Percentiles rank a stretch among this genome's conserved stretches.
phyloP scores from a whole-genome alignment of 64 coral and sea anemone genomes.

The Montipora foliosa region DNA sequence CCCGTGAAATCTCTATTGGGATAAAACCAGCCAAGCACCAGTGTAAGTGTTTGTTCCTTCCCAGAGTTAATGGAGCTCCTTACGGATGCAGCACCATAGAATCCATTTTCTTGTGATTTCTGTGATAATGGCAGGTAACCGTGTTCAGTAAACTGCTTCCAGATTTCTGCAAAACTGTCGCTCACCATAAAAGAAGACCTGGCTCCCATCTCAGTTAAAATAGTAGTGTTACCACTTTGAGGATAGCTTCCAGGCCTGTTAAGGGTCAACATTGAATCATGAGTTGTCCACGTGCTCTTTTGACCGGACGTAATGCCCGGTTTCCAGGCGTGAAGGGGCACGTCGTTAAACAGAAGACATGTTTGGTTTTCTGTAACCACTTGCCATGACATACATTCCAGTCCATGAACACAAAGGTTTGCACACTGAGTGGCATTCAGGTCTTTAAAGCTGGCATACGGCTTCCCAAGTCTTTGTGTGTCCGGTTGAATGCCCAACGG shows the following conservation, averaged over 20 bases:
- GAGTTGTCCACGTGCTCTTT: constrained; percentile 56
- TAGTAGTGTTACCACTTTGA: constrained; percentile 78
- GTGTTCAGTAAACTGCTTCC: constrained; percentile 66
- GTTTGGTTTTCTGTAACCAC: constrained; percentile 20
- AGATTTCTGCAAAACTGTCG: constrained; percentile 71
- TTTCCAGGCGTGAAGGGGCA: constrained; percentile 79
- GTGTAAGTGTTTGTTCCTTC: constrained; percentile 64
- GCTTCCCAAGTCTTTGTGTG: constrained; percentile 71
- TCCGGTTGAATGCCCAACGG: constrained; percentile 81
- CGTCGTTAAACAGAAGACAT: constrained; percentile 78
- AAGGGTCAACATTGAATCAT: constrained; percentile 68
- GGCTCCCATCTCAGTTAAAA: constrained; percentile 20
- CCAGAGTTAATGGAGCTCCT: constrained; percentile 65
- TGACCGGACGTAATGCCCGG: constrained; percentile 68
- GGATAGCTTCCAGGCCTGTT: constrained; percentile 71
- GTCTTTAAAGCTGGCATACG: not conserved
- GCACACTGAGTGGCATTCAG: not conserved
- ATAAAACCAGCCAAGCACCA: constrained; percentile 93
- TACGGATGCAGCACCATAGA: constrained; percentile 73
- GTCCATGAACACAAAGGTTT: constrained; percentile 44
- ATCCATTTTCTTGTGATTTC: constrained; percentile 35
- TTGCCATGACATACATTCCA: constrained; percentile 70
- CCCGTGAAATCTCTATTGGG: constrained; percentile 80
- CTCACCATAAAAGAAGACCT: constrained; percentile 71
- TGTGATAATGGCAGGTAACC: constrained; percentile 35